Percentiles rank a stretch among this genome's conserved stretches.
phyloP scores from a whole-genome alignment of 1,140 invertebrate species.

The Cataglyphis hispanica region DNA sequence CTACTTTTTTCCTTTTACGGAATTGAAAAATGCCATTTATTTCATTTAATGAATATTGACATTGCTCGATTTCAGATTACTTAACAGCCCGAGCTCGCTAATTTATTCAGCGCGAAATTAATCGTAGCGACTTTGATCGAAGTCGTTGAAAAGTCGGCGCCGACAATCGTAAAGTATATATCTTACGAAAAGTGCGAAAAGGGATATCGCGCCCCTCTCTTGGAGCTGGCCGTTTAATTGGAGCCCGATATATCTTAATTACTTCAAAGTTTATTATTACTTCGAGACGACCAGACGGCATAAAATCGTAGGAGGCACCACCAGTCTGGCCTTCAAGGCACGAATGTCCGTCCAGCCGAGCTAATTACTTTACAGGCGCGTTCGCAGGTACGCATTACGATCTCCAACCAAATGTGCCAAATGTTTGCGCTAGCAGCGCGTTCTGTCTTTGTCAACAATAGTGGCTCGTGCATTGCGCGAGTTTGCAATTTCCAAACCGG shows the following conservation, averaged over 20 bases:
- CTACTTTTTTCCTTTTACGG: background rate
- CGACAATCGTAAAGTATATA: slow-evolving; percentile 52
- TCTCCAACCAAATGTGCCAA: slow-evolving; percentile 20
- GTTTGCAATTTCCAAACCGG: slow-evolving; percentile 33
- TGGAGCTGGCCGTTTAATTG: slow-evolving; percentile 39
- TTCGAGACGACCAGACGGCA: slow-evolving; percentile 57
- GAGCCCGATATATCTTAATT: slow-evolving; percentile 69
- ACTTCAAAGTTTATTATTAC: slow-evolving; percentile 72
- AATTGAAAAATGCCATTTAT: slow-evolving; percentile 41
- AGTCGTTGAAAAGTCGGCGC: slow-evolving; percentile 58
- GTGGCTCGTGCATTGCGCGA: slow-evolving; percentile 27
- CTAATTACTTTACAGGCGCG: slow-evolving; percentile 68
- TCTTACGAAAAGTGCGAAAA: slow-evolving; percentile 42
- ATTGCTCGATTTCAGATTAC: slow-evolving; percentile 35
- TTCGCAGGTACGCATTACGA: slow-evolving; percentile 61
- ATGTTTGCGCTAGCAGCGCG: slow-evolving; percentile 38
- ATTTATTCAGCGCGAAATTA: slow-evolving; percentile 57
- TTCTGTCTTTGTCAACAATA: slow-evolving; percentile 53
- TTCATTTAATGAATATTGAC: slow-evolving; percentile 51
- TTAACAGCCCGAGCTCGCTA: slow-evolving; percentile 20
- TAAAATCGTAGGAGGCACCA: slow-evolving; percentile 62
- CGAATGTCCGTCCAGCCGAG: slow-evolving; percentile 61
- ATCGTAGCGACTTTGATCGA: slow-evolving; percentile 59
- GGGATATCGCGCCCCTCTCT: slow-evolving; percentile 47
- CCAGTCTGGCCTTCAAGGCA: slow-evolving; percentile 54